Evolutionary conservation across 1,140 invertebrate genomes (phyloP).

Genomic region (Schlechtendalia chinensis): DNA sequence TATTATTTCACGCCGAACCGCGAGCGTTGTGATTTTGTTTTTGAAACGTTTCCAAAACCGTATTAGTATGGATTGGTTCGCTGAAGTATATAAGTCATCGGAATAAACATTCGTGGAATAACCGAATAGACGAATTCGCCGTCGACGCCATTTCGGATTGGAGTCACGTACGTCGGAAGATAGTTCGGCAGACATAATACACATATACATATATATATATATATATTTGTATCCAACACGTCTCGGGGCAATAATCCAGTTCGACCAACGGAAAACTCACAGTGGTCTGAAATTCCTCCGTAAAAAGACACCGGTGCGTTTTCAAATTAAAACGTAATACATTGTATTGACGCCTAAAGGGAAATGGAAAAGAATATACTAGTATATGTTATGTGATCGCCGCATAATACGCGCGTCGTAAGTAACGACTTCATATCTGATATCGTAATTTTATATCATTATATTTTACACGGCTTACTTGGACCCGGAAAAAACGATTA

Average conservation of each 20-base stretch:
- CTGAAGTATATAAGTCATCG: neutral
- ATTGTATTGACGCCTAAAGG: no score
- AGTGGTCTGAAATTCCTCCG: no score
- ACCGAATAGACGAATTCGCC: slow-evolving; percentile 10
- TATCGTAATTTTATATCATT: no score
- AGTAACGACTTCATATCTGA: no score
- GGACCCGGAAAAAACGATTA: no score
- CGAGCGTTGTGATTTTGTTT: slow-evolving; percentile 10
- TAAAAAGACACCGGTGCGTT: no score
- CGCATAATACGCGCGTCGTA: no score
- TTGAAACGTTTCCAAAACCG: slow-evolving; percentile 19
- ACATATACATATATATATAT: neutral
- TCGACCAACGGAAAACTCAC: neutral
- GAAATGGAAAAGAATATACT: no score
- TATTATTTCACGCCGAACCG: neutral
- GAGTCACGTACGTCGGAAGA: slow-evolving; percentile 7
- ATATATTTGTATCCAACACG: neutral
- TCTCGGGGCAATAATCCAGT: slow-evolving; percentile 15
- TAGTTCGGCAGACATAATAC: slow-evolving; percentile 7
- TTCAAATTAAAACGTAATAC: no score
- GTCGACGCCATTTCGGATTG: neutral
- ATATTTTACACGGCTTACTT: no score
- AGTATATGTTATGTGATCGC: no score
- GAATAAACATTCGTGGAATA: slow-evolving; percentile 19
- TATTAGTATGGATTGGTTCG: slow-evolving; percentile 21